phyloP scores from a whole-genome alignment of 2,888 invertebrate genomes.

The Mayetiola destructor region DNA sequence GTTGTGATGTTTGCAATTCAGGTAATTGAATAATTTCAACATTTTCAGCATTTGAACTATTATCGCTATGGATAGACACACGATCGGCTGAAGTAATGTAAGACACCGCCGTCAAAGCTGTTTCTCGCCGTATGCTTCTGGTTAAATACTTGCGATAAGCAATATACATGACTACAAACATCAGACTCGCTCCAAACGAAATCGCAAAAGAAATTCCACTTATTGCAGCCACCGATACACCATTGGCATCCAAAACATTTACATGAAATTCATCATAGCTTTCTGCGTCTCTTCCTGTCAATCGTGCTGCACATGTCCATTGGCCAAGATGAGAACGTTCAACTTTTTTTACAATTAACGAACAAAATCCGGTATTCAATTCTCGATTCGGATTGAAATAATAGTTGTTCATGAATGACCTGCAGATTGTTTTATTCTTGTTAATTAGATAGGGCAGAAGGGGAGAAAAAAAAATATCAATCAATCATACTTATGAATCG shows the following conservation, averaged over 20 bases:
- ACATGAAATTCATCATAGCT: constrained; percentile 29
- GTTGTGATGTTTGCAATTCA: background rate
- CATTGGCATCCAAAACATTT: constrained; percentile 23
- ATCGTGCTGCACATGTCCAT: constrained; percentile 37
- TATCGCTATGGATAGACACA: background rate
- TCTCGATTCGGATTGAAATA: constrained; percentile 34
- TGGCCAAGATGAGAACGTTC: constrained; percentile 31
- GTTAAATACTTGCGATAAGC: background rate
- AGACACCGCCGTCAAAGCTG: background rate
- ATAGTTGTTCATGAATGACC: constrained; percentile 33
- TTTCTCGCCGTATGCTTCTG: too few species aligned
- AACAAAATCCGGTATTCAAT: constrained; percentile 37
- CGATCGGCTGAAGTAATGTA: background rate
- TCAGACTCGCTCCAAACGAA: background rate
- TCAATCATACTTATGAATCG: constrained; percentile 31
- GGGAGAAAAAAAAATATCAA: constrained; percentile 17
- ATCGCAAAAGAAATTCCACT: background rate
- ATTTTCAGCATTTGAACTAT: background rate
- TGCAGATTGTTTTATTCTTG: constrained; percentile 21
- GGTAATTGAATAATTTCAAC: background rate
- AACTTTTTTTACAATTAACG: constrained; percentile 31
- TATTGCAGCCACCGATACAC: background rate
- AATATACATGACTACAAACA: background rate
- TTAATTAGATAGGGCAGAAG: background rate
- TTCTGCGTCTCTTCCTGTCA: constrained; percentile 14